Conservation (phyloP, 2,797 vertebrate species). For the Rousettus madagascariensis region DNA sequence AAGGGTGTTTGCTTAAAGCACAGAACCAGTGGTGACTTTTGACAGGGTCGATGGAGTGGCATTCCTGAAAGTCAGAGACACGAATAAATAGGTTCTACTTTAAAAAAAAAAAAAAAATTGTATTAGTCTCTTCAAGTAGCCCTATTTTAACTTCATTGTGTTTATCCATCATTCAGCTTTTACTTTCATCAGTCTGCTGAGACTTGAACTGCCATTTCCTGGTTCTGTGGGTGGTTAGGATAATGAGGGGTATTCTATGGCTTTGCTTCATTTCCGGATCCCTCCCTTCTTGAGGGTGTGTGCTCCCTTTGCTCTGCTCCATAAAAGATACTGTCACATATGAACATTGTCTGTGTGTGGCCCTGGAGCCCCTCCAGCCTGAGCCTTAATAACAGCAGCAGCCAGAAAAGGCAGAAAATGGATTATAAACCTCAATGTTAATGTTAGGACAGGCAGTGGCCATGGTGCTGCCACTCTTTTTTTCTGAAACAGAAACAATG, state of each 20-base stretch:
- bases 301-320: slow-evolving; percentile 23
- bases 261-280: background rate
- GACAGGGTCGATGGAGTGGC: background rate
- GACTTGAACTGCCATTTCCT: background rate
- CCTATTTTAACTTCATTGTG: background rate
- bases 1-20: background rate
- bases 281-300: background rate
- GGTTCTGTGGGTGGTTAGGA: background rate
- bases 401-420: slow-evolving; percentile 50
- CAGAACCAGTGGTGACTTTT: background rate
- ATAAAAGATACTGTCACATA: slow-evolving; percentile 49
- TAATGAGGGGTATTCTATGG: background rate
- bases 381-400: slow-evolving; percentile 32
- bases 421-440: slow-evolving; percentile 52
- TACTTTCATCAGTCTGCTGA: background rate
- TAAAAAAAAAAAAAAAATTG: background rate
- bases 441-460: background rate
- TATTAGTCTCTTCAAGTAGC: background rate
- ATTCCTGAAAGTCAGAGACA: background rate
- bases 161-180: background rate
- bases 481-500: slow-evolving; percentile 24
- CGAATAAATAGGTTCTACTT: background rate
- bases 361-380: slow-evolving; percentile 76
- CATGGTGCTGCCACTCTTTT: background rate
- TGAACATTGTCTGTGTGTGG: slow-evolving; percentile 69